Conservation (phyloP, 2,888 invertebrate genomes). For the Bellardia pandia region DNA sequence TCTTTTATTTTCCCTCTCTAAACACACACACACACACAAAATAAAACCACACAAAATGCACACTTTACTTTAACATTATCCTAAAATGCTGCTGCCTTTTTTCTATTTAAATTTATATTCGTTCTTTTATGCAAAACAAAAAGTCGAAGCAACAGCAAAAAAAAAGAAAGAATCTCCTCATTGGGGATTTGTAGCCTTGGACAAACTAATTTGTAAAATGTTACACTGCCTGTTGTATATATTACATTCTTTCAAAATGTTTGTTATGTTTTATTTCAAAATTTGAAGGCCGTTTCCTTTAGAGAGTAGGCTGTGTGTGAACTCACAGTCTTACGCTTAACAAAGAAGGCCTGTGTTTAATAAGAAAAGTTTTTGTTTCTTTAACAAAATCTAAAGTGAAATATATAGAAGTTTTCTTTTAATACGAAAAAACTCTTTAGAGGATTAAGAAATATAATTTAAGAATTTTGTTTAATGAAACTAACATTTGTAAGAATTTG, state of each 20-base stretch:
- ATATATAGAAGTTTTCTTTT: neutral
- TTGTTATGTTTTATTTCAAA: constrained; percentile 14
- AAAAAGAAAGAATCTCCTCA: constrained; percentile 40
- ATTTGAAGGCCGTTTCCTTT: constrained; percentile 54
- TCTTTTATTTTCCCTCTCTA: neutral
- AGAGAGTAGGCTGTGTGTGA: neutral
- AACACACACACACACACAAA: neutral
- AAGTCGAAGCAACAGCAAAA: neutral
- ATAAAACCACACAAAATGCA: neutral
- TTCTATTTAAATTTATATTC: constrained; percentile 1
- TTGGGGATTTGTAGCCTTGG: constrained; percentile 53
- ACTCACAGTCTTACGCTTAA: no score
- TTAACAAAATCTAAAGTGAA: neutral
- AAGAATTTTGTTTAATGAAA: constrained; percentile 16
- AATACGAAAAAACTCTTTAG: neutral
- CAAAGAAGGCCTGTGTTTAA: neutral
- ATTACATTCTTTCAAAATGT: constrained; percentile 6
- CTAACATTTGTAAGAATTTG: neutral
- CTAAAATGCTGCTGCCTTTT: constrained; percentile 11
- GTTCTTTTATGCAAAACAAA: neutral
- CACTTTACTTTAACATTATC: neutral
- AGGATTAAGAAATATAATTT: neutral
- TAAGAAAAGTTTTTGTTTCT: constrained; percentile 13
- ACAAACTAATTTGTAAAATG: constrained; percentile 55
- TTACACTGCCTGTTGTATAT: constrained; percentile 4